Conservation (phyloP, 2,113 vertebrate species). For the Lycocorax pyrrhopterus region DNA sequence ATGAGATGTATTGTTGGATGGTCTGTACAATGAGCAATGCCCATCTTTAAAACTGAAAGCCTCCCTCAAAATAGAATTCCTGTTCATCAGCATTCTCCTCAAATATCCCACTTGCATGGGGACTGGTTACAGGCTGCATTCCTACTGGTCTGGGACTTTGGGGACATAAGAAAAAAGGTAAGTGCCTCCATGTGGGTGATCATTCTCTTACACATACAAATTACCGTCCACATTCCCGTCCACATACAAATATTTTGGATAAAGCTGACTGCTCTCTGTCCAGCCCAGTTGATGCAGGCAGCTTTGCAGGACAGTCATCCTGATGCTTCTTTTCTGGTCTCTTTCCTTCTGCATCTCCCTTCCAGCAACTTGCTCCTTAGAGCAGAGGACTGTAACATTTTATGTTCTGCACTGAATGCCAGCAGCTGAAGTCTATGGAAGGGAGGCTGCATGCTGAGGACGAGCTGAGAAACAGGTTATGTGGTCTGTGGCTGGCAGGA, state of each 20-base stretch:
- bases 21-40: not conserved
- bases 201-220: fast-evolving
- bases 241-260: not conserved
- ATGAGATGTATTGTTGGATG: not conserved
- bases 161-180: not conserved
- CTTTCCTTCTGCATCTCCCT: not conserved
- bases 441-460: not conserved
- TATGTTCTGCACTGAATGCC: not conserved
- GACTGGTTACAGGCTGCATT: not conserved
- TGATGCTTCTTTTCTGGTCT: not conserved
- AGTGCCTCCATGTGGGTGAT: not conserved
- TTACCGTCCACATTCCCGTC: too few species aligned
- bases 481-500: not conserved
- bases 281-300: not conserved
- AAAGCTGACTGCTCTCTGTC: not conserved
- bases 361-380: not conserved
- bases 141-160: not conserved
- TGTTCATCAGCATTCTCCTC: not conserved
- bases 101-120: not conserved
- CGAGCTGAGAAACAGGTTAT: not conserved
- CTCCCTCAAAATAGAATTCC: not conserved
- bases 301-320: not conserved
- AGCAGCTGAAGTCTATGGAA: not conserved
- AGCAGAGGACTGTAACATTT: not conserved
- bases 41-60: not conserved